Percentiles rank a stretch among this genome's conserved stretches.
These are phyloP conservation scores for Scaptomyza pallida DNA, from an alignment of 1,140 invertebrate species.

Conservation along the genomic window DNA sequence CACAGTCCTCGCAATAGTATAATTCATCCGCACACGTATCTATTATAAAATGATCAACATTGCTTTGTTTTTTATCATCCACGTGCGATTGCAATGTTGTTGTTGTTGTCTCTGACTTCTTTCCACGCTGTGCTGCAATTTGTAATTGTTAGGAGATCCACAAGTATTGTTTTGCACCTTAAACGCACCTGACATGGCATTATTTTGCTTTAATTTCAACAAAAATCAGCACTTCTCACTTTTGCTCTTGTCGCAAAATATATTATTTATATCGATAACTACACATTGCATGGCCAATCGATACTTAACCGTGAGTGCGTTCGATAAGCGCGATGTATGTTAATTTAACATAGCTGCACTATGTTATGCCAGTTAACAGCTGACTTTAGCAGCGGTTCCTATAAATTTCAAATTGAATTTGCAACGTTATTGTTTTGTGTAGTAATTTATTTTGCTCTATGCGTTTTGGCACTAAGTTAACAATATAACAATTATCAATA, in stretches of 20 bases:
- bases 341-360: neutral
- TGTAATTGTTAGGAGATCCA: neutral
- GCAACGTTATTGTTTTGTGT: neutral
- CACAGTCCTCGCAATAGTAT: slow-evolving; percentile 56
- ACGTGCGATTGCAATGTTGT: slow-evolving; percentile 37
- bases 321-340: slow-evolving; percentile 10
- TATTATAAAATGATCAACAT: slow-evolving; percentile 20
- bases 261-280: slow-evolving; percentile 7
- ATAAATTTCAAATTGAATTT: neutral
- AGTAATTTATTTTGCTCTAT: slow-evolving; percentile 50
- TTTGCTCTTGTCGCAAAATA: slow-evolving; percentile 8
- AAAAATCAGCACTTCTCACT: slow-evolving; percentile 1
- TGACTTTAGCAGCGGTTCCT: neutral
- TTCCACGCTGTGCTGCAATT: slow-evolving; percentile 19
- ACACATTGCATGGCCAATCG: neutral
- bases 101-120: neutral
- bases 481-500: slow-evolving; percentile 66
- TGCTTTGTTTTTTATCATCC: slow-evolving; percentile 30
- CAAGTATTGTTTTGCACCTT: neutral
- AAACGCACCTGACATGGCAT: slow-evolving; percentile 57
- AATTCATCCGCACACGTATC: slow-evolving; percentile 23
- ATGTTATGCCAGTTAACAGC: neutral
- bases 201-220: slow-evolving; percentile 20
- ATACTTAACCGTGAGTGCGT: neutral
- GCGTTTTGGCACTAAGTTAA: slow-evolving; percentile 63